Evolutionary conservation across 2,888 invertebrate genomes (phyloP).

Genomic region (Clanis bilineata): DNA sequence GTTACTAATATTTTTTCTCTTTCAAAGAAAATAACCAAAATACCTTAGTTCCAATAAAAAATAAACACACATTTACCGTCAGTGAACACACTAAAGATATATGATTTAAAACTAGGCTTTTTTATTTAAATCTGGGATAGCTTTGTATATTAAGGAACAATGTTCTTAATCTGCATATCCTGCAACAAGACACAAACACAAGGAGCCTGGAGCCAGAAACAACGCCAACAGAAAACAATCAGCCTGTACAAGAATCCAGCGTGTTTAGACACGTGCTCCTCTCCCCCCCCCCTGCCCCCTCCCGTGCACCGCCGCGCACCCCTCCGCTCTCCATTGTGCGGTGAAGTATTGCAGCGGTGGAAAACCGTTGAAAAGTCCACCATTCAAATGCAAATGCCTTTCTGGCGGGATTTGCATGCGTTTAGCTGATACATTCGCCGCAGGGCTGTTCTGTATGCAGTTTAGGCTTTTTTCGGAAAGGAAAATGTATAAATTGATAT

Average conservation of each 20-base stretch:
- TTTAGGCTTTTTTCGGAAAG: background rate
- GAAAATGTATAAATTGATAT: constrained; percentile 1
- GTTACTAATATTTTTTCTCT: too few relatives aligned
- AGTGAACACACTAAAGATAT: too few relatives aligned
- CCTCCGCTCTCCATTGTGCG: constrained; percentile 13
- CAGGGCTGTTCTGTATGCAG: constrained; percentile 5
- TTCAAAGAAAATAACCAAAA: too few relatives aligned
- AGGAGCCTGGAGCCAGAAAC: background rate
- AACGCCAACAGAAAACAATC: constrained; percentile 4
- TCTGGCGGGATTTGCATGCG: constrained; percentile 43
- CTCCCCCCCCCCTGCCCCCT: background rate
- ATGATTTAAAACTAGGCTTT: too few relatives aligned
- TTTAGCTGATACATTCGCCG: constrained; percentile 34
- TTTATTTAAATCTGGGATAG: too few relatives aligned
- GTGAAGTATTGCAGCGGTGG: constrained; percentile 26
- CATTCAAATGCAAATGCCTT: constrained; percentile 50
- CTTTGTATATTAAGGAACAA: too few relatives aligned
- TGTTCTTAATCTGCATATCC: too few relatives aligned
- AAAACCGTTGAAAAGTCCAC: constrained; percentile 41
- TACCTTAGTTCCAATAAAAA: too few relatives aligned
- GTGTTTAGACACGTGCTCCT: constrained; percentile 6
- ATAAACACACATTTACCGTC: too few relatives aligned
- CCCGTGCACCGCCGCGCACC: background rate
- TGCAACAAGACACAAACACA: background rate
- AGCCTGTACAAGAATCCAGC: constrained; percentile 9